Evolutionary conservation across 2,797 vertebrate genomes (phyloP), one percentile per base, ranked within the genome.

Genomic region (Hydrocynus forskahlii): DNA sequence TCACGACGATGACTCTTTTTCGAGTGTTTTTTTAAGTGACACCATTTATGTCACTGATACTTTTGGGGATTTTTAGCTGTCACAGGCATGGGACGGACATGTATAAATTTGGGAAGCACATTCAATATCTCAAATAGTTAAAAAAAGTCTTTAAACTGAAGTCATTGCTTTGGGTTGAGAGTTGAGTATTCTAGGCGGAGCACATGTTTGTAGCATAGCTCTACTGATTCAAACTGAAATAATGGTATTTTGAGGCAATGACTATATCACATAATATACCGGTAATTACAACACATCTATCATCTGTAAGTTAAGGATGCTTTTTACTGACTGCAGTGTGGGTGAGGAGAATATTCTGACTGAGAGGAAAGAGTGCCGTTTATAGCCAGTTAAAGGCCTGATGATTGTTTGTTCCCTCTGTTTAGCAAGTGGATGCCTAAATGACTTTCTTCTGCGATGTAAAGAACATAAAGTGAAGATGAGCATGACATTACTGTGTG

Each of bases 361-460:
- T 86, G 38, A 77, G 75, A 79, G 62, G 66, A 76, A 48, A 71
- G 60, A 59, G 68, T 55, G 14, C 48, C 54, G 5, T 54, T 38
- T 52, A 40, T 16, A 38, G 40, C 52, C 21, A 82, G 10, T 62
- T 74, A 83, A 81, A 63, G 38, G 14, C 45, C 71, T 68, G 63
- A 76, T 73, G 66, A 62, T 62, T 84, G 78, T 84, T 84, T 84
- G 69, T 78, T 81, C 40, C 57, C 14, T 23, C 40, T 70, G 52
- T 68, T 83, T 79, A 68, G 71, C 60, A 48, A 12, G 40, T 86
- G 68, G 13, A 55, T 78, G 78, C 5, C 13, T 52, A 74, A 83
- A 81, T 86, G 80, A 62, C 72, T 79, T 81, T 59, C 67, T 78
- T 72, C 75, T 85, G 59, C 76, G 81, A 83, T 83, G 85, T 79